Percentiles rank a stretch among this genome's conserved stretches.
These are phyloP conservation scores for Dufourea novaeangliae DNA, from an alignment of 1,140 invertebrate species.

Conservation along the genomic window DNA sequence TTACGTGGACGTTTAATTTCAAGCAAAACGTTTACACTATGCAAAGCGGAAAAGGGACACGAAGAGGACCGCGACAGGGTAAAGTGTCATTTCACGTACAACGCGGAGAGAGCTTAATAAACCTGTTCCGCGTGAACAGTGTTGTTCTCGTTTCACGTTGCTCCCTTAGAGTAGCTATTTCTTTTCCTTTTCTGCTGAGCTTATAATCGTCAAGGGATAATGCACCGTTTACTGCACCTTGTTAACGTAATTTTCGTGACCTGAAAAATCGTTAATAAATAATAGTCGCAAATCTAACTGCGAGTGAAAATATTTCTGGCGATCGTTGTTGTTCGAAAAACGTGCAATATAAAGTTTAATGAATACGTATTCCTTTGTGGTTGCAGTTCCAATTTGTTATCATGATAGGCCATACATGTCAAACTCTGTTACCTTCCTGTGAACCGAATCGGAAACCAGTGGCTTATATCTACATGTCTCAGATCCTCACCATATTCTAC, in stretches of 20 bases:
- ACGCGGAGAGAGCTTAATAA: constrained; percentile 19
- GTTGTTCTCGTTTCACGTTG: not conserved
- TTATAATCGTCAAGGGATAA: too few relatives aligned
- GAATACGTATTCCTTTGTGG: constrained; percentile 1
- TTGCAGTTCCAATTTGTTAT: constrained; percentile 87
- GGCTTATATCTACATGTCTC: constrained; percentile 83
- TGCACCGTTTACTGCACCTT: too few relatives aligned
- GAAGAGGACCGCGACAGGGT: constrained; percentile 11
- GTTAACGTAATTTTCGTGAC: too few relatives aligned
- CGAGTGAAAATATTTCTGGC: not conserved
- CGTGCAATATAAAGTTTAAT: not conserved
- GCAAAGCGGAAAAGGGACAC: not conserved
- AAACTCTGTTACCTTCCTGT: constrained; percentile 83
- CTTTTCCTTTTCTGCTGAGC: not conserved
- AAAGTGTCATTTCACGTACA: constrained; percentile 38
- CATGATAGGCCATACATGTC: constrained; percentile 82
- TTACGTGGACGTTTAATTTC: constrained; percentile 68
- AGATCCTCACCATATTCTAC: constrained; percentile 85
- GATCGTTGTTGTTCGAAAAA: not conserved
- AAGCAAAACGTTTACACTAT: constrained; percentile 44
- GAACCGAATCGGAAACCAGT: constrained; percentile 80
- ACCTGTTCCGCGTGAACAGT: constrained; percentile 19
- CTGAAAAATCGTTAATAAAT: too few relatives aligned
- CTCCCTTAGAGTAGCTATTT: not conserved
- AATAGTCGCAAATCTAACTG: too few relatives aligned